Evolutionary conservation across 2,113 vertebrate species (phyloP).

Genomic region (Alces alces): DNA sequence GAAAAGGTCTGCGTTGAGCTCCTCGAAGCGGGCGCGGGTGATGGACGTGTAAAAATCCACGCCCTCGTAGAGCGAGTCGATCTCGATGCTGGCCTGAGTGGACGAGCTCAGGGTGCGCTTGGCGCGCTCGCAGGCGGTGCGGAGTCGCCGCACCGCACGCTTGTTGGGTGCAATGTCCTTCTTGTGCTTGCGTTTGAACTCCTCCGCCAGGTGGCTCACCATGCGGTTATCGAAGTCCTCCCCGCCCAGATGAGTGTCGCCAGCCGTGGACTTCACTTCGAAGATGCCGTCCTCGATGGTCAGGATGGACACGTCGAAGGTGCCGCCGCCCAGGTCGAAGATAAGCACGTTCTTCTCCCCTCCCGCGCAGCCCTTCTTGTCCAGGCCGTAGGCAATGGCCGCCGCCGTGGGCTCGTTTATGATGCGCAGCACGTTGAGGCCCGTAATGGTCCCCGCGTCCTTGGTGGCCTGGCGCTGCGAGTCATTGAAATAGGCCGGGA

Average conservation of each 20-base stretch:
- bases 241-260: conserved; percentile 87
- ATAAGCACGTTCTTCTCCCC: conserved; percentile 91
- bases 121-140: conserved; percentile 85
- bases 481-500: conserved; percentile 95
- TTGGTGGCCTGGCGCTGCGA: conserved; percentile 96
- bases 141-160: conserved; percentile 83
- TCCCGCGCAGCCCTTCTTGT: conserved; percentile 85
- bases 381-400: conserved; percentile 93
- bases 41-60: conserved; percentile 98
- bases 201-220: conserved; percentile 87
- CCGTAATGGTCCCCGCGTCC: conserved; percentile 92
- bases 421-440: conserved; percentile 91
- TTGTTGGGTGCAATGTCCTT: conserved; percentile 86
- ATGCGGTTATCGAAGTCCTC: conserved; percentile 90
- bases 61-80: conserved; percentile 95
- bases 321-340: conserved; percentile 93
- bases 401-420: conserved; percentile 95
- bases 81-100: conserved; percentile 87
- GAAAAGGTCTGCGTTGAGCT: conserved; percentile 90
- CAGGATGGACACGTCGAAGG: conserved; percentile 89
- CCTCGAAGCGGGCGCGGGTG: conserved; percentile 96
- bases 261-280: conserved; percentile 87
- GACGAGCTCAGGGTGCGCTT: conserved; percentile 88
- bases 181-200: conserved; percentile 89
- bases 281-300: conserved; percentile 89